Evolutionary conservation across 1,140 invertebrate species (phyloP), one percentile per base, ranked within the genome.

Genomic region (Magallana angulata): DNA sequence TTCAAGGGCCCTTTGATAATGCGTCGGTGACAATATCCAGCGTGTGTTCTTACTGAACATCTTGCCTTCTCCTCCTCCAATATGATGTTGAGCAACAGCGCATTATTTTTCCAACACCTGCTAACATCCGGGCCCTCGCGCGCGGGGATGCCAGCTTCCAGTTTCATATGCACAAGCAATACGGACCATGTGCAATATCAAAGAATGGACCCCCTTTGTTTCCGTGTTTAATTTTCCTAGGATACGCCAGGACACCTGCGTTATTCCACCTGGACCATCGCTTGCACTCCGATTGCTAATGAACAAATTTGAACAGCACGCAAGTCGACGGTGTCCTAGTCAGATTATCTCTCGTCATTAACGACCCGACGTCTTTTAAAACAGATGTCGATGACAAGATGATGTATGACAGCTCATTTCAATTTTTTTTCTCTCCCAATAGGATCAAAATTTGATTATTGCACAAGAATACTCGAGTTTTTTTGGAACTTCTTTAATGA

Each of bases 201-300:
- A 36, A 36, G 64, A 36, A 76, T 76, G 9, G 68, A 30, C 68
- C 18, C 68, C 30, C 68, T 76, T 76, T 76, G 68, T 76, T 30
- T 76, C 24, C 68, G 36, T 76, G 24, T 7, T 76, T 76, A 76
- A 76, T 76, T 36, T 76, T 76, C 68, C 36, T 76, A 24, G 68
- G 36, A 76, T 76, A 76, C 68, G 68, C 68, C 24, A 18, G 18
- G 24, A 24, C 68, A 76, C 68, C 68, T 76, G 68, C 68, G 68
- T 30, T 76, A 76, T 76, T 76, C 68, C 68, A 76, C 68, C 68
- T 76, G 68, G 68, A 76, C 68, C 64, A 71, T 71, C 18, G 64
- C 18, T 71, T 18, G 64, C 64, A 71, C n/a, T 71, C 64, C 24
- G 30, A 30, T 76, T 30, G 24, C 68, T 76, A 76, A 76, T 76